Base-by-base conservation (phyloP, 1,140 invertebrate species). In the Sinonovacula constricta region DNA sequence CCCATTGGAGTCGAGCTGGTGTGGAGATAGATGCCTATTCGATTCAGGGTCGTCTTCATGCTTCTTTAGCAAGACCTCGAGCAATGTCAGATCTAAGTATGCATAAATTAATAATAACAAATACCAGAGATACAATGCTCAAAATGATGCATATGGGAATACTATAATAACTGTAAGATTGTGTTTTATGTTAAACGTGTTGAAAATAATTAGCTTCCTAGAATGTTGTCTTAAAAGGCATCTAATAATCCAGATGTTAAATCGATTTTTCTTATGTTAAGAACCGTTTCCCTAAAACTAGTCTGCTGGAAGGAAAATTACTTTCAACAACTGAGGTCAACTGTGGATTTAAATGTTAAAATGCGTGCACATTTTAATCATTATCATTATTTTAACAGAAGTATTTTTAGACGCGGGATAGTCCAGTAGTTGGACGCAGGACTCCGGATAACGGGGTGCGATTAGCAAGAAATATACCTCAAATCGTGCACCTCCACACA, bases 31-130 rank as follows among this genome's bases (percentile, higher is more conserved):
- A 45, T 79, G 71, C 0, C 65, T 15, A 70, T 83, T 81, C 39
- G 72, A 83, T 14, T 78, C 65, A 49, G 69, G 80, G 39, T 83
- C 81, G 14, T 68, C 70, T 22, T 85, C 71, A 56, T 76, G 80
- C 33, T 83, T 65, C 4, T 80, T 56, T 26, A 87, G 57, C 51
- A 88, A 72, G 26, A 78, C 54, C 45, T 88, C 83, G 3, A 88
- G 79, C n/a, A 88, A 34, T 2, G 68, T 39, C 63, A 88, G 84
- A 49, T 86, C 79, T 82, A 51, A 49, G 75, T 69, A 45, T 45
- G n/a, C 39, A 18, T 45, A 45, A 45, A 10, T 7, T 10, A 7
- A 45, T 10, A 45, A 10, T 10, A 45, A 10, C 39, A 10, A 45
- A 10, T 18, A 45, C 7, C 18, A 18, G 39, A 45, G 39, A 10